Evolutionary conservation across 2,888 invertebrate genomes (phyloP).

Genomic region (Plebejus anna): DNA sequence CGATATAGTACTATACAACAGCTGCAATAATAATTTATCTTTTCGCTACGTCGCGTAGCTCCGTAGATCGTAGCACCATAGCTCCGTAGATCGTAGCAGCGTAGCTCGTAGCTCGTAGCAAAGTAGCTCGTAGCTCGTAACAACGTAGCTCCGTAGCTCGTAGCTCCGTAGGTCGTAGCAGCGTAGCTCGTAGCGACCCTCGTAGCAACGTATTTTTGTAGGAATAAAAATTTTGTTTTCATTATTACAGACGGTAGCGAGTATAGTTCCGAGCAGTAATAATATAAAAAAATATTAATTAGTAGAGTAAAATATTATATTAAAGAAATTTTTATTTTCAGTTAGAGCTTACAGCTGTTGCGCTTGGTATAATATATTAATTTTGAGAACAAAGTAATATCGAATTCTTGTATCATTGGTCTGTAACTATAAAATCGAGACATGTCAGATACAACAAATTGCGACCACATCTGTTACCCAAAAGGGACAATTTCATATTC

Average conservation of each 20-base stretch:
- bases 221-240: too few relatives aligned
- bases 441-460: neutral
- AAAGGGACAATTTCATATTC: neutral
- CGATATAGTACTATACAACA: neutral
- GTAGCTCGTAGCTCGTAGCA: neutral
- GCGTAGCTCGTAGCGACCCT: too few relatives aligned
- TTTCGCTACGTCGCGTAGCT: neutral
- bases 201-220: too few relatives aligned
- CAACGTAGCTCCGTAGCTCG: neutral
- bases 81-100: neutral
- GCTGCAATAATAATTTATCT: neutral
- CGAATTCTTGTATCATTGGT: neutral
- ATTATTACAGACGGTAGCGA: too few relatives aligned
- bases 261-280: too few relatives aligned
- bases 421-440: neutral
- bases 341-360: too few relatives aligned
- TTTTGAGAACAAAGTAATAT: neutral
- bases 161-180: too few relatives aligned
- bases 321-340: neutral
- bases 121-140: neutral
- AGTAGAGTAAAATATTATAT: neutral
- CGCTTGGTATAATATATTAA: too few relatives aligned
- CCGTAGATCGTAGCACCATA: neutral
- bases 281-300: too few relatives aligned
- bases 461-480: neutral